These are phyloP conservation scores for Eumerus sabulonum DNA, from an alignment of 2,888 invertebrate species.

Conservation along the genomic window DNA sequence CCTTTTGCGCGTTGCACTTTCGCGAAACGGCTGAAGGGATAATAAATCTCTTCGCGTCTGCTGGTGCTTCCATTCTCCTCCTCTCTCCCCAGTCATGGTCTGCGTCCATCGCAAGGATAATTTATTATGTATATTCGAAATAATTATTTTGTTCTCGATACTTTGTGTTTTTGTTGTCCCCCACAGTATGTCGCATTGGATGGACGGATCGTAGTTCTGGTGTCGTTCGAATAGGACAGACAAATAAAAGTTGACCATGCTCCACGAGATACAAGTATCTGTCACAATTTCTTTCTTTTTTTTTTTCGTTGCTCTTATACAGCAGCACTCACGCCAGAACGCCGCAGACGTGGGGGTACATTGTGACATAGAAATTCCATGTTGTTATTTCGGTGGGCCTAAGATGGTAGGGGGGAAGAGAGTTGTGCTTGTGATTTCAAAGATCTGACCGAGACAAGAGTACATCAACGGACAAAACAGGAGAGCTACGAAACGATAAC, in stretches of 20 bases:
- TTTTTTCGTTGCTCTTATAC: background rate
- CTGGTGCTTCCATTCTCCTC: conserved; percentile 6
- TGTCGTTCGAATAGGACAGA: background rate
- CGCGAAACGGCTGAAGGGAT: conserved; percentile 50
- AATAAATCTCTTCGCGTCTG: conserved; percentile 54
- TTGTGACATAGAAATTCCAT: conserved; percentile 62
- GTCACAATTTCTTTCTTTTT: conserved; percentile 21
- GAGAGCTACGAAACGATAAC: too few relatives aligned
- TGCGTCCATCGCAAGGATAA: conserved; percentile 43
- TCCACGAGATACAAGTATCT: conserved; percentile 2
- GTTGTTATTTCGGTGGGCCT: conserved; percentile 21
- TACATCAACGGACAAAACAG: too few relatives aligned
- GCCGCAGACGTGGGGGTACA: conserved; percentile 61
- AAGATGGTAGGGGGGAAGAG: too few relatives aligned
- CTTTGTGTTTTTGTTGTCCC: conserved; percentile 18
- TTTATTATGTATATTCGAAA: conserved; percentile 56
- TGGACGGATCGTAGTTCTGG: too few relatives aligned
- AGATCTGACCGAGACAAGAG: conserved; percentile 39
- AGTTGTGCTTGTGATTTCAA: conserved; percentile 46
- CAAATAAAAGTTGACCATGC: conserved; percentile 20
- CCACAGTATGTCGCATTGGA: too few relatives aligned
- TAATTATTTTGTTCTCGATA: conserved; percentile 46
- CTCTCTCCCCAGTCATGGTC: background rate
- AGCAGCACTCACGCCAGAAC: background rate
- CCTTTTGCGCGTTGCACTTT: conserved; percentile 25